Conservation (phyloP, 1,140 invertebrate species). For the Contarinia nasturtii region DNA sequence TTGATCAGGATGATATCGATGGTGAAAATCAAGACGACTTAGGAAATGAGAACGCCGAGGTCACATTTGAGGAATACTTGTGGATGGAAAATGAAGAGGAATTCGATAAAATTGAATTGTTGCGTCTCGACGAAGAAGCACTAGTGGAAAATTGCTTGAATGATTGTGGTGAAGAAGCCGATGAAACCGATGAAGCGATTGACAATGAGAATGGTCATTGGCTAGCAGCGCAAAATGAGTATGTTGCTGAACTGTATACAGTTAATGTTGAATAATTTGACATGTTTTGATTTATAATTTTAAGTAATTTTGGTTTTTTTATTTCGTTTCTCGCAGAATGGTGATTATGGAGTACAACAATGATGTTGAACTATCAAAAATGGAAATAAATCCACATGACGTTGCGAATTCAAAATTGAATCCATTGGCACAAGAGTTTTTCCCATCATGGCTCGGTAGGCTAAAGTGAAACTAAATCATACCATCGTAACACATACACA, state of each 20-base stretch:
- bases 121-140: conserved; percentile 69
- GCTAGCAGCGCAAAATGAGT: neutral
- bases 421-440: conserved; percentile 58
- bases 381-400: conserved; percentile 20
- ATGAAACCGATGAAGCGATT: conserved; percentile 28
- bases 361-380: conserved; percentile 17
- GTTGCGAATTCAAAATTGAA: conserved; percentile 44
- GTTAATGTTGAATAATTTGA: conserved; percentile 6
- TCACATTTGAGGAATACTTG: conserved; percentile 41
- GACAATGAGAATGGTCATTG: conserved; percentile 18
- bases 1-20: neutral
- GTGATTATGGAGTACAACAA: conserved; percentile 11
- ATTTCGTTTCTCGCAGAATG: neutral
- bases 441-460: conserved; percentile 27
- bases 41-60: neutral
- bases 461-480: too few species aligned
- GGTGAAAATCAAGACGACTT: neutral
- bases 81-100: conserved; percentile 87
- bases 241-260: conserved; percentile 8
- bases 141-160: conserved; percentile 71
- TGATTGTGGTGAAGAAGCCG: conserved; percentile 56
- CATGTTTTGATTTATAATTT: neutral
- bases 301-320: neutral
- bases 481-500: too few species aligned
- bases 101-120: conserved; percentile 72